Conservation (phyloP, 2,888 invertebrate genomes). For the Standfussiana lucernea region DNA sequence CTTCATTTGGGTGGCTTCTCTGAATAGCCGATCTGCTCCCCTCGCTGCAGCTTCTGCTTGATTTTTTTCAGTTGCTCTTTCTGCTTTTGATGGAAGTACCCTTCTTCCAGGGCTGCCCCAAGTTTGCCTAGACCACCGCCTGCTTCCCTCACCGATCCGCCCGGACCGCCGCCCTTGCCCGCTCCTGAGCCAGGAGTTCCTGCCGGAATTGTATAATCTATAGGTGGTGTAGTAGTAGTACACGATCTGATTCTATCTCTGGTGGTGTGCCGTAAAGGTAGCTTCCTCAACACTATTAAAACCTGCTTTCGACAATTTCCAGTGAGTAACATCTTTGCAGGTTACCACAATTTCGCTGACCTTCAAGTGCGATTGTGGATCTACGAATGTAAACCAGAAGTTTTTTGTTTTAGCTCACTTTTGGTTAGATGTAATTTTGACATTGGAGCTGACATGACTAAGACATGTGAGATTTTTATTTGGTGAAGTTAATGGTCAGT, state of each 20-base stretch:
- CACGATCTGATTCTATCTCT: constrained; percentile 5
- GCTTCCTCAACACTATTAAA: neutral
- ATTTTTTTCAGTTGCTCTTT: constrained; percentile 78
- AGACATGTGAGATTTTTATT: neutral
- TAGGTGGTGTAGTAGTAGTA: constrained; percentile 2
- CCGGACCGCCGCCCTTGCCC: constrained; percentile 80
- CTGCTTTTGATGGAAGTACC: constrained; percentile 80
- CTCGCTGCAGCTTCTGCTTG: constrained; percentile 73
- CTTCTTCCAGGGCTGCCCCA: constrained; percentile 81
- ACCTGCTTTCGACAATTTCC: neutral
- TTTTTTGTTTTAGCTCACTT: constrained; percentile 24
- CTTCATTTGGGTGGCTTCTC: constrained; percentile 44
- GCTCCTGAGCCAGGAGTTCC: constrained; percentile 77
- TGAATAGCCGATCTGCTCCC: constrained; percentile 38
- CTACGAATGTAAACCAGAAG: neutral
- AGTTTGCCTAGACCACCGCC: constrained; percentile 80
- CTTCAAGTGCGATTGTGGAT: neutral
- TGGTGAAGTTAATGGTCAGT: neutral
- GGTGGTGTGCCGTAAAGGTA: neutral
- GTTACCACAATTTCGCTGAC: neutral
- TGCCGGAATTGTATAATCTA: constrained; percentile 51
- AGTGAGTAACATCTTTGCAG: neutral
- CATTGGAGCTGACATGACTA: neutral
- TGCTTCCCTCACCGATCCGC: constrained; percentile 78
- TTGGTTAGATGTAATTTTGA: constrained; percentile 18